phyloP scores from a whole-genome alignment of 2,888 invertebrate genomes.

The Cepaea hortensis region DNA sequence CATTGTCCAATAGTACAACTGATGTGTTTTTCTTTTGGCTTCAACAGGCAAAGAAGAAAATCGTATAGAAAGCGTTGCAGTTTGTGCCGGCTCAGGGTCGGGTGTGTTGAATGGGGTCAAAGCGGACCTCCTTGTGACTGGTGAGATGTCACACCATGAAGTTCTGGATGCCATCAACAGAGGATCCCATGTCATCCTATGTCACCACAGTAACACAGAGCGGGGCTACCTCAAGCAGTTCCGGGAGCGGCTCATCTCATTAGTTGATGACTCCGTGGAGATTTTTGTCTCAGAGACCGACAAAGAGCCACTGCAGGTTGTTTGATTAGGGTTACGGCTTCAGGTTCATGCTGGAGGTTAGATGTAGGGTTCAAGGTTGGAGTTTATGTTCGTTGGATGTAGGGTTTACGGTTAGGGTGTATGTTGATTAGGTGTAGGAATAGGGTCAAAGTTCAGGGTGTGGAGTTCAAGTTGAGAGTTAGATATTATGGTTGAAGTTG shows the following conservation, averaged over 20 bases:
- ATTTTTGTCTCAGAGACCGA: slow-evolving; percentile 85
- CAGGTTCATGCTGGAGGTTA: too few relatives aligned
- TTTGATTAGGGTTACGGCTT: slow-evolving; percentile 74
- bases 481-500: too few relatives aligned
- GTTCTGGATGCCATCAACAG: slow-evolving; percentile 88
- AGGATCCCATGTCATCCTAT: slow-evolving; percentile 87
- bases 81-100: slow-evolving; percentile 93
- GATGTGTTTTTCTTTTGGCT: background rate
- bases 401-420: too few relatives aligned
- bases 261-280: slow-evolving; percentile 79
- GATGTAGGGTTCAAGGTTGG: too few relatives aligned
- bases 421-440: too few relatives aligned
- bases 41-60: slow-evolving; percentile 6
- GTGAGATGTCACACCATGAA: slow-evolving; percentile 96
- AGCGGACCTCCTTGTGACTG: slow-evolving; percentile 90
- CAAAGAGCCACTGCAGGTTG: slow-evolving; percentile 86
- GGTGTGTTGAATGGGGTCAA: slow-evolving; percentile 84
- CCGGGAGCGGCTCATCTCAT: slow-evolving; percentile 68
- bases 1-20: too few relatives aligned
- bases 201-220: slow-evolving; percentile 95
- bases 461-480: too few relatives aligned
- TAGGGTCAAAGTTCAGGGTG: too few relatives aligned
- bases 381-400: too few relatives aligned
- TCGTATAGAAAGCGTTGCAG: slow-evolving; percentile 81
- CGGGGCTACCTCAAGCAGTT: slow-evolving; percentile 87